Conservation (phyloP, 1,140 invertebrate species). For the Streblospio benedicti region DNA sequence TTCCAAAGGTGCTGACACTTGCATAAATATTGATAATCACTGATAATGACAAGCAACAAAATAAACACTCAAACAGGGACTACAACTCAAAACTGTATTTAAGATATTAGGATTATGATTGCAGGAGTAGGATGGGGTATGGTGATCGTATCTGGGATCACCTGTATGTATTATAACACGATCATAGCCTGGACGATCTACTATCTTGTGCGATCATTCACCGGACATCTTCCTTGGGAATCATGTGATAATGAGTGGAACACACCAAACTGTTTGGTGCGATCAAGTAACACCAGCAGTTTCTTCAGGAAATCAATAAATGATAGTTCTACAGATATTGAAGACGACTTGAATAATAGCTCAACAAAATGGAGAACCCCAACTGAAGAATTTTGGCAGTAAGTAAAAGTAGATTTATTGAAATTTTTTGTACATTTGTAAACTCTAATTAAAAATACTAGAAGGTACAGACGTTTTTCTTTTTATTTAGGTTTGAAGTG, state of each 20-base stretch:
- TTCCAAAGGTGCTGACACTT: too few relatives aligned
- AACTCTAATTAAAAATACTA: not conserved
- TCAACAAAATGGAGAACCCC: not conserved
- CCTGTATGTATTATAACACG: not conserved
- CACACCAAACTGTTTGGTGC: not conserved
- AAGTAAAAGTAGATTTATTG: not conserved
- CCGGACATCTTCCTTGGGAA: constrained; percentile 10
- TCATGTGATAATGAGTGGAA: constrained; percentile 10
- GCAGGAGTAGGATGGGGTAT: constrained; percentile 5
- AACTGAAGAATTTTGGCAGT: constrained; percentile 12
- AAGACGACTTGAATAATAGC: too few relatives aligned
- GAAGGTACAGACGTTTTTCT: not conserved
- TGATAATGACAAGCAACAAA: too few relatives aligned
- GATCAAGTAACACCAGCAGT: too few relatives aligned
- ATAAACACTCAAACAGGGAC: too few relatives aligned
- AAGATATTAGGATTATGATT: too few relatives aligned
- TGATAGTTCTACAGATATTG: too few relatives aligned
- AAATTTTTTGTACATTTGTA: not conserved
- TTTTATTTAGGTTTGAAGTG: constrained; percentile 14
- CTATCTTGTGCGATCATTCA: constrained; percentile 7
- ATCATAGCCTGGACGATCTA: constrained; percentile 5
- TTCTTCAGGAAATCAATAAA: too few relatives aligned
- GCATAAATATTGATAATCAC: too few relatives aligned
- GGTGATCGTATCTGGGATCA: constrained; percentile 5
- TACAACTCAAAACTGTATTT: too few relatives aligned